Conservation (phyloP, 1,140 invertebrate genomes). For the Lepidurus apus region DNA sequence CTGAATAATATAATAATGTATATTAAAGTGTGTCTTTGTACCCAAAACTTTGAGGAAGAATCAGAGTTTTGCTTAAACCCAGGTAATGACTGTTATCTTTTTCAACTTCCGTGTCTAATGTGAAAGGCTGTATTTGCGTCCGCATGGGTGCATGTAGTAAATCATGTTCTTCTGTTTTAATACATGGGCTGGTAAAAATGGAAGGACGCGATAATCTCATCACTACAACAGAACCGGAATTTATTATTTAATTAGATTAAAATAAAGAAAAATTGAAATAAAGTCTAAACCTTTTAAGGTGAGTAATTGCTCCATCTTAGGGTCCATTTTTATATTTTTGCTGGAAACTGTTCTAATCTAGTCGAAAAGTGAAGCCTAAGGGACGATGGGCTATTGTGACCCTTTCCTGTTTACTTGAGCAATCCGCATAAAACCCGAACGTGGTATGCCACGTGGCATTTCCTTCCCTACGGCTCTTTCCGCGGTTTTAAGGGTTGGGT, state of each 20-base stretch:
- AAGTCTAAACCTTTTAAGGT: conserved; percentile 36
- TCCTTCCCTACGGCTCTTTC: no score
- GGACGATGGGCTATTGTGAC: no score
- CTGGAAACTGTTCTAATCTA: no score
- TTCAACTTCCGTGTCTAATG: conserved; percentile 64
- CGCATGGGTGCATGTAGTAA: conserved; percentile 76
- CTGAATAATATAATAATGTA: conserved; percentile 37
- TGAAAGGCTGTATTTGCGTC: conserved; percentile 66
- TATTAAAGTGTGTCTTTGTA: conserved; percentile 35
- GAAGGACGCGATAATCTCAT: conserved; percentile 84
- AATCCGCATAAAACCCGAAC: no score
- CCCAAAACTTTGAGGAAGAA: conserved; percentile 94
- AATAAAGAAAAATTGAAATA: conserved; percentile 38
- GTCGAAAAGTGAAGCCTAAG: no score
- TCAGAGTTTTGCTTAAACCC: conserved; percentile 77
- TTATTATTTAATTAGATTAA: conserved; percentile 33
- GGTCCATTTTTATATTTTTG: background rate
- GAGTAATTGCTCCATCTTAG: conserved; percentile 33
- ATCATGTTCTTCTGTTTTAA: conserved; percentile 72
- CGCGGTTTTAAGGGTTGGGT: no score
- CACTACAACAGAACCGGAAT: conserved; percentile 52
- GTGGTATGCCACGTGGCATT: no score
- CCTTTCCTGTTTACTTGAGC: no score
- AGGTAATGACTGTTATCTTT: conserved; percentile 63
- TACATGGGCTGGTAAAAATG: conserved; percentile 65